Evolutionary conservation across 2,113 vertebrate genomes (phyloP).

Genomic region (Psilopsiagon aymara): DNA sequence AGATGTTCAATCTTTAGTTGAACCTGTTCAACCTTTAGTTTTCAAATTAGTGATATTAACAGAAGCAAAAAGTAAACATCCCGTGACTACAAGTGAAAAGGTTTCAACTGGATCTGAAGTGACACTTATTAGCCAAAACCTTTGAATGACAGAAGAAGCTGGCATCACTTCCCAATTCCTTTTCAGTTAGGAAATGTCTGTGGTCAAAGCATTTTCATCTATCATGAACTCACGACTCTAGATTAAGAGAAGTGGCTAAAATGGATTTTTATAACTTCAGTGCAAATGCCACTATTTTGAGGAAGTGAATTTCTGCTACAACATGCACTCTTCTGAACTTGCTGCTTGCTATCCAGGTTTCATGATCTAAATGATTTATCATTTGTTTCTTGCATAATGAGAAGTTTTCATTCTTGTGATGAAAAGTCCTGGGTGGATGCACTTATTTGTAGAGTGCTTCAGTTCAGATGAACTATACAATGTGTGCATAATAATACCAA

Average conservation of each 20-base stretch:
- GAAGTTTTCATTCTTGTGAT: background rate
- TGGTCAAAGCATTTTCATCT: constrained; percentile 38
- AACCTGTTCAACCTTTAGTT: background rate
- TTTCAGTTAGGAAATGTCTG: constrained; percentile 38
- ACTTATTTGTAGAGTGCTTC: constrained; percentile 1
- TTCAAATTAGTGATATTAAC: background rate
- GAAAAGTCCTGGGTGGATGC: background rate
- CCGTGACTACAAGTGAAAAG: background rate
- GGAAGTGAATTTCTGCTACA: constrained; percentile 51
- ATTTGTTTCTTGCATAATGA: constrained; percentile 15
- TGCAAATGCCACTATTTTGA: constrained; percentile 31
- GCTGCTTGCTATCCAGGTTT: constrained; percentile 33
- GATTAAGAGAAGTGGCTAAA: constrained; percentile 55
- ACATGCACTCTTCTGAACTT: background rate
- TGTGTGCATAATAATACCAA: background rate
- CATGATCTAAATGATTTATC: background rate
- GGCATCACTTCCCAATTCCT: constrained; percentile 29
- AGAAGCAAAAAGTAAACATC: background rate
- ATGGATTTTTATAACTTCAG: constrained; percentile 47
- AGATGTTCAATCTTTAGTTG: background rate
- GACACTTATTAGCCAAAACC: constrained; percentile 21
- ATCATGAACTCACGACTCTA: background rate
- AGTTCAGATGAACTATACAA: background rate
- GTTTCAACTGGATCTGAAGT: background rate
- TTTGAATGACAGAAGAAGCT: constrained; percentile 30